Conservation (phyloP, 2,888 invertebrate species). For the Antheraea yamamai region DNA sequence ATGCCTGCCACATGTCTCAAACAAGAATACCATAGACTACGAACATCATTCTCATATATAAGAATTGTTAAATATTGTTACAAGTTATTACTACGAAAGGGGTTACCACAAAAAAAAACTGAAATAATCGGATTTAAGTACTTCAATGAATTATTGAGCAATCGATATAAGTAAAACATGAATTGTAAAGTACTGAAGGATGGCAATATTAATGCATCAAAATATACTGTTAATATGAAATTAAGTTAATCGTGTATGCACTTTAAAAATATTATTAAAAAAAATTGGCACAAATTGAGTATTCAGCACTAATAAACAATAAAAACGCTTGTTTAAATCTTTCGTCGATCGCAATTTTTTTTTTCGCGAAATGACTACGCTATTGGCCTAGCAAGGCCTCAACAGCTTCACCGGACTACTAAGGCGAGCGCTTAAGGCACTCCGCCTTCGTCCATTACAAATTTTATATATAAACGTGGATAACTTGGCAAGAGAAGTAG, state of each 20-base stretch:
- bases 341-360: constrained; percentile 1
- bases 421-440: too few relatives aligned
- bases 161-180: not conserved
- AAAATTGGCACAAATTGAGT: constrained; percentile 72
- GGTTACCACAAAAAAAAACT: constrained; percentile 25
- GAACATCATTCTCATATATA: constrained; percentile 52
- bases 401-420: too few relatives aligned
- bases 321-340: constrained; percentile 41
- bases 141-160: constrained; percentile 8
- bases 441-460: not conserved
- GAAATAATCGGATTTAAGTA: constrained; percentile 2
- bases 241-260: constrained; percentile 38
- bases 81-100: constrained; percentile 20
- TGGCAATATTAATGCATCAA: not conserved
- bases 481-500: not conserved
- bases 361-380: too few relatives aligned
- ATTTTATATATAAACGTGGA: not conserved
- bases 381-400: too few relatives aligned
- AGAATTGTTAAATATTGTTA: not conserved
- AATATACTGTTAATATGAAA: not conserved
- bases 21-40: constrained; percentile 57
- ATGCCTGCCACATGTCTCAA: constrained; percentile 50
- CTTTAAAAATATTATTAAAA: constrained; percentile 35
- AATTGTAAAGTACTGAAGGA: not conserved
- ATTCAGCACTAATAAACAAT: constrained; percentile 51